Conservation (phyloP, 1,140 invertebrate species). For the Eumeta japonica region DNA sequence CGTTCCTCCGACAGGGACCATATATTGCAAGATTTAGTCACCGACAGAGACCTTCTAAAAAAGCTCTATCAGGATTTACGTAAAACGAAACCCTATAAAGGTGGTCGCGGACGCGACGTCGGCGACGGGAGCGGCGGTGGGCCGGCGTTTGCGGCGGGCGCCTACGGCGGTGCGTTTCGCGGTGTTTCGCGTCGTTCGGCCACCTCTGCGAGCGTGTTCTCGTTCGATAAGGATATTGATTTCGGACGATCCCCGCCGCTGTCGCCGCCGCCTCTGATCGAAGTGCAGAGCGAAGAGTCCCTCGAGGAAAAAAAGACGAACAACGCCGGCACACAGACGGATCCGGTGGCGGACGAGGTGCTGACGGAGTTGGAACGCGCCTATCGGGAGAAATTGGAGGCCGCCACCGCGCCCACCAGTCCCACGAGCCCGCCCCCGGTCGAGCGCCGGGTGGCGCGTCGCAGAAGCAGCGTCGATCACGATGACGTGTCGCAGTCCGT, state of each 20-base stretch:
- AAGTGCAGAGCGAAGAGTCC: constrained; percentile 65
- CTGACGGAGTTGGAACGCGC: constrained; percentile 50
- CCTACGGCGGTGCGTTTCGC: constrained; percentile 7
- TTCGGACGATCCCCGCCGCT: constrained; percentile 34
- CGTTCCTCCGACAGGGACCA: constrained; percentile 65
- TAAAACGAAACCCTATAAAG: constrained; percentile 66
- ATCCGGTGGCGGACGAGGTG: constrained; percentile 57
- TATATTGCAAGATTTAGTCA: constrained; percentile 69
- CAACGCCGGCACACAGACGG: constrained; percentile 64
- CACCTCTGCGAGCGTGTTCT: constrained; percentile 29
- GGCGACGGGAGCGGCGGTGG: constrained; percentile 31
- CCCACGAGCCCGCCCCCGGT: constrained; percentile 32
- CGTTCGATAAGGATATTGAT: constrained; percentile 36
- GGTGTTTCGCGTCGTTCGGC: constrained; percentile 33
- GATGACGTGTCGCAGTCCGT: constrained; percentile 83
- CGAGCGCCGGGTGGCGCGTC: constrained; percentile 48
- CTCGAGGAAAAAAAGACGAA: constrained; percentile 48
- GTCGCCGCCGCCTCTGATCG: constrained; percentile 67
- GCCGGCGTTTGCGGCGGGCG: constrained; percentile 32
- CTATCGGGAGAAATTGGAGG: constrained; percentile 37
- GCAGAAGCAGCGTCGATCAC: constrained; percentile 74
- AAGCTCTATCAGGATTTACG: constrained; percentile 71
- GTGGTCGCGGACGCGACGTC: no score
- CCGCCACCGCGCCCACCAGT: constrained; percentile 32
- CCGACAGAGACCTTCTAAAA: constrained; percentile 69